phyloP scores from a whole-genome alignment of 2,113 vertebrate genomes.

The Oncorhynchus nerka region DNA sequence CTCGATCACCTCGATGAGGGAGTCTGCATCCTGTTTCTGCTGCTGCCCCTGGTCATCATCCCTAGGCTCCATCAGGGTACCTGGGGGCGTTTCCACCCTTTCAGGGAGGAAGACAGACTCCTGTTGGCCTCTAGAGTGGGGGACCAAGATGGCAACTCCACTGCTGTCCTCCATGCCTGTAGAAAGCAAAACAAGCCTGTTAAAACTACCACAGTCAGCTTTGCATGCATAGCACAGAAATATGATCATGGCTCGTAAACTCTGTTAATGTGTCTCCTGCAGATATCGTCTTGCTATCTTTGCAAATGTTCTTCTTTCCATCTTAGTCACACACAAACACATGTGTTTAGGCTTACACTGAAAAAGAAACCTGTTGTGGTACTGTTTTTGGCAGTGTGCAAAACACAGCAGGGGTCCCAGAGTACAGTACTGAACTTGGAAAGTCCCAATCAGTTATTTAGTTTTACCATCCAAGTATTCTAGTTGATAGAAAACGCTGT shows the following conservation, averaged over 20 bases:
- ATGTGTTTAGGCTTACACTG: too few species aligned
- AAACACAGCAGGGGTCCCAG: neutral
- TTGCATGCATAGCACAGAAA: too few species aligned
- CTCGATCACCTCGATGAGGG: constrained; percentile 93
- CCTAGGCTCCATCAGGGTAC: constrained; percentile 53
- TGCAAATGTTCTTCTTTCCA: too few species aligned
- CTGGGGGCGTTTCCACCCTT: neutral
- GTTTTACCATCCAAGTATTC: neutral
- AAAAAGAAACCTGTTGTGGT: too few species aligned
- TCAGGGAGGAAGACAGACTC: constrained; percentile 73
- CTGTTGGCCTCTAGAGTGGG: constrained; percentile 73
- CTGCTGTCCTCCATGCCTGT: constrained; percentile 92
- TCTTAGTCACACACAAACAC: too few species aligned
- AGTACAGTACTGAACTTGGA: too few species aligned
- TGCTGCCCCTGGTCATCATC: constrained; percentile 57
- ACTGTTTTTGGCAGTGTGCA: neutral
- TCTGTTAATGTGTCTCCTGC: too few species aligned
- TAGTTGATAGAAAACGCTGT: neutral
- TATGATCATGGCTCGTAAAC: too few species aligned
- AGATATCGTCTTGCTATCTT: too few species aligned
- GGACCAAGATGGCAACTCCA: constrained; percentile 77
- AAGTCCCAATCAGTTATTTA: too few species aligned
- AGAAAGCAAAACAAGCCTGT: neutral
- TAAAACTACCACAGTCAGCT: neutral
- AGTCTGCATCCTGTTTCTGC: constrained; percentile 73